These are phyloP conservation scores for Poeciliopsis presidionis DNA, from an alignment of 2,797 vertebrate species.

Conservation along the genomic window DNA sequence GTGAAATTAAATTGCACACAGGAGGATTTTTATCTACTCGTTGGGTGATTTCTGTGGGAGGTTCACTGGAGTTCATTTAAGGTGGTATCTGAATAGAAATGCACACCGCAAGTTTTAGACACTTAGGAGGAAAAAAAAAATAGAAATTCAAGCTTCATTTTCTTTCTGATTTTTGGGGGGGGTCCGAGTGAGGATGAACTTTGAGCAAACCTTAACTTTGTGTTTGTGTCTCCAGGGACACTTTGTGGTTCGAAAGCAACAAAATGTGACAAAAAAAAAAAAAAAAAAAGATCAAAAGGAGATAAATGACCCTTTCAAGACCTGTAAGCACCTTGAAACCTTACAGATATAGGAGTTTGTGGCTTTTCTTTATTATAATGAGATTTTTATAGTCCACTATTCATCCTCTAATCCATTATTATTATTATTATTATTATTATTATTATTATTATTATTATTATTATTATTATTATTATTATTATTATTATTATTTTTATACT, in stretches of 20 bases:
- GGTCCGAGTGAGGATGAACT: not conserved
- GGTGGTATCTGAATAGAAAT: not conserved
- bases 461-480: no score
- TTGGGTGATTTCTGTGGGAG: not conserved
- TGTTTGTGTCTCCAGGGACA: not conserved
- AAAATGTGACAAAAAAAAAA: not conserved
- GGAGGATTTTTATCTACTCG: not conserved
- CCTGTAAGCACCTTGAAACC: not conserved
- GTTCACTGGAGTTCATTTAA: not conserved
- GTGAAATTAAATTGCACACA: not conserved
- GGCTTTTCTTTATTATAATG: constrained; percentile 2
- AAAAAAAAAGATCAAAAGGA: not conserved
- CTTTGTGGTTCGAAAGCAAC: not conserved
- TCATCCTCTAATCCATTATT: not conserved
- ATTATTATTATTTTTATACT: not conserved
- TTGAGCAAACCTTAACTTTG: not conserved
- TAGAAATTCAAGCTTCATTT: not conserved
- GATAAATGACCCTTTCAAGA: not conserved
- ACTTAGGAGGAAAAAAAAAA: not conserved
- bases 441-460: no score
- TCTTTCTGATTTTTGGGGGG: not conserved
- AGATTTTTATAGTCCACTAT: not conserved
- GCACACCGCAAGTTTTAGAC: not conserved
- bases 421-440: no score
- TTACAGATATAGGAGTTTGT: not conserved